These are phyloP conservation scores for Andrena fulva DNA, from an alignment of 2,888 invertebrate genomes.

Conservation along the genomic window DNA sequence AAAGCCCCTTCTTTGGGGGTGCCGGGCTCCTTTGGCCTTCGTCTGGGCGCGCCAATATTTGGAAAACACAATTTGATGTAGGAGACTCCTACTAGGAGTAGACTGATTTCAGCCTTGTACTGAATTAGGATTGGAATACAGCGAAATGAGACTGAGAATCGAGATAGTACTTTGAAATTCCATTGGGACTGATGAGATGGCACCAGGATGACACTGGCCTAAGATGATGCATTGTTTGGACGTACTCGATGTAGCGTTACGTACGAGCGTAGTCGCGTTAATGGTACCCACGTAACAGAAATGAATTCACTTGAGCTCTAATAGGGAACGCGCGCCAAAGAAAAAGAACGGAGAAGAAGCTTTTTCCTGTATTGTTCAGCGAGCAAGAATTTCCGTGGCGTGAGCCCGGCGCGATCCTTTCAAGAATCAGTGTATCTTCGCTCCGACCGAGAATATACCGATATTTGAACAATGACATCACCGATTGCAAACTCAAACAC, in stretches of 20 bases:
- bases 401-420: neutral
- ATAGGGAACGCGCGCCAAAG: neutral
- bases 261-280: neutral
- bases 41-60: too few relatives aligned
- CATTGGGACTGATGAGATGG: too few relatives aligned
- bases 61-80: too few relatives aligned
- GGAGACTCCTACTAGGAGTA: too few relatives aligned
- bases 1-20: too few relatives aligned
- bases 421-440: neutral
- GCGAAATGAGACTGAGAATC: too few relatives aligned
- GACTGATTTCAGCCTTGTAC: too few relatives aligned
- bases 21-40: too few relatives aligned
- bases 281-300: neutral
- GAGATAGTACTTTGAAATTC: too few relatives aligned
- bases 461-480: constrained; percentile 53
- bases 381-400: constrained; percentile 15
- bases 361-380: constrained; percentile 34
- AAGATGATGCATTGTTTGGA: neutral
- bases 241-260: neutral
- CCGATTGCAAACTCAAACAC: constrained; percentile 15
- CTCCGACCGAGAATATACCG: constrained; percentile 9
- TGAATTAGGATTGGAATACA: too few relatives aligned
- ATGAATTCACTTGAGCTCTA: constrained; percentile 28
- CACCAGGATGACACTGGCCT: too few relatives aligned
- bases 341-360: constrained; percentile 15